Percentiles rank a stretch among this genome's conserved stretches.
Conservation (phyloP, 1,140 invertebrate genomes). For the Orchestia grillus region DNA sequence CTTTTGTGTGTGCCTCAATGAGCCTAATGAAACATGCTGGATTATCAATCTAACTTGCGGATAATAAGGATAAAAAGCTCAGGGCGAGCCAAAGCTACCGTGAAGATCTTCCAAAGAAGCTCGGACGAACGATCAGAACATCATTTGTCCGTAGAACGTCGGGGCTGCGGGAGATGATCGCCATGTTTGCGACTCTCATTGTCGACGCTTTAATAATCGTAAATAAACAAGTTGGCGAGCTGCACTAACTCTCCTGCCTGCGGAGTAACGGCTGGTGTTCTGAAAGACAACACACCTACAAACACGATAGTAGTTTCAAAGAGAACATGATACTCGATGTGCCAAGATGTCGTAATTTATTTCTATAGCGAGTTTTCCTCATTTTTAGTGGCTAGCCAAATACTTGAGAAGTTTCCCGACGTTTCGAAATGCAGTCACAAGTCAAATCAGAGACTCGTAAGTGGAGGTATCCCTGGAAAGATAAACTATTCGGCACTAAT, state of each 20-base stretch:
- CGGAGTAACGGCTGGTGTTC: not conserved
- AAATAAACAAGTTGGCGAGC: not conserved
- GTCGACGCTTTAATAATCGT: not conserved
- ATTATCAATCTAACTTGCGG: slow-evolving; percentile 17
- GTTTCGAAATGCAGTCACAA: not conserved
- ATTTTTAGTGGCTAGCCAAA: not conserved
- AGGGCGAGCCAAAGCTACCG: slow-evolving; percentile 13
- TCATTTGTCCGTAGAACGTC: not conserved
- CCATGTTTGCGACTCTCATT: not conserved
- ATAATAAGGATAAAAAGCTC: slow-evolving; percentile 49
- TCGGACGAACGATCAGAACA: not conserved
- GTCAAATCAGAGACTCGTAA: not conserved
- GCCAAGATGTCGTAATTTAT: not conserved
- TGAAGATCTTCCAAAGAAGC: slow-evolving; percentile 30
- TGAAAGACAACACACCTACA: not conserved
- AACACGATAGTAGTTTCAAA: not conserved
- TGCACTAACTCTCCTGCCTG: not conserved
- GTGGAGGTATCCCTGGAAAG: not conserved
- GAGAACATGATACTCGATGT: not conserved
- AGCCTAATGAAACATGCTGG: slow-evolving; percentile 43
- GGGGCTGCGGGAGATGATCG: not conserved
- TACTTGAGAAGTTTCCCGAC: not conserved
- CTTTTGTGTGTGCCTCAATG: slow-evolving; percentile 15
- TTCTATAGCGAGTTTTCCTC: not conserved
- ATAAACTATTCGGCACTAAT: not conserved